Percentiles rank a stretch among this genome's conserved stretches.
Evolutionary conservation across 2,113 vertebrate species (phyloP).

Genomic region (Rhinichthys klamathensis): DNA sequence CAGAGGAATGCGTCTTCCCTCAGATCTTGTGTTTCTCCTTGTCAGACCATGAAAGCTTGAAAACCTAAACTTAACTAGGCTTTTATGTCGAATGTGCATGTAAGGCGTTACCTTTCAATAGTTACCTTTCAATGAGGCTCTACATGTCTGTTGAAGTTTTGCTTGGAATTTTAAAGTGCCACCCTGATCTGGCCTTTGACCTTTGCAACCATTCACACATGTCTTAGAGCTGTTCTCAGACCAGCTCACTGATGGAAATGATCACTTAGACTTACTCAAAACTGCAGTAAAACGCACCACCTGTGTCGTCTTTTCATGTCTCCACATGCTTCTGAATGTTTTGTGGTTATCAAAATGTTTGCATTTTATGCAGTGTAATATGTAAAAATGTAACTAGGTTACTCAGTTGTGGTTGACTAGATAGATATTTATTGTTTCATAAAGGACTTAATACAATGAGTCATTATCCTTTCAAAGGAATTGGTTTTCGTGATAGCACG

Average conservation of each 20-base stretch:
- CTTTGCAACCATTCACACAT: background rate
- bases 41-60: background rate
- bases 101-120: slow-evolving; percentile 26
- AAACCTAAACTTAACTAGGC: background rate
- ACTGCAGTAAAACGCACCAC: background rate
- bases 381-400: background rate
- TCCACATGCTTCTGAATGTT: background rate
- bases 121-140: too few species aligned
- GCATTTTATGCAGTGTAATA: background rate
- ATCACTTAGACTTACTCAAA: background rate
- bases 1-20: background rate
- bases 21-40: background rate
- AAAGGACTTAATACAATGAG: background rate
- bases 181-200: slow-evolving; percentile 1
- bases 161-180: slow-evolving; percentile 50
- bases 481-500: slow-evolving; percentile 18
- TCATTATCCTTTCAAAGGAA: background rate
- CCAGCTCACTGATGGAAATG: background rate
- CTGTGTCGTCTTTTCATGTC: background rate
- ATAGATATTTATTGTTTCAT: background rate
- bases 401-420: background rate
- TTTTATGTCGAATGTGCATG: background rate
- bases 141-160: background rate
- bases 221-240: background rate
- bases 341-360: background rate